These are phyloP conservation scores for Malurus elegans DNA, from an alignment of 2,113 vertebrate species.

Conservation along the genomic window DNA sequence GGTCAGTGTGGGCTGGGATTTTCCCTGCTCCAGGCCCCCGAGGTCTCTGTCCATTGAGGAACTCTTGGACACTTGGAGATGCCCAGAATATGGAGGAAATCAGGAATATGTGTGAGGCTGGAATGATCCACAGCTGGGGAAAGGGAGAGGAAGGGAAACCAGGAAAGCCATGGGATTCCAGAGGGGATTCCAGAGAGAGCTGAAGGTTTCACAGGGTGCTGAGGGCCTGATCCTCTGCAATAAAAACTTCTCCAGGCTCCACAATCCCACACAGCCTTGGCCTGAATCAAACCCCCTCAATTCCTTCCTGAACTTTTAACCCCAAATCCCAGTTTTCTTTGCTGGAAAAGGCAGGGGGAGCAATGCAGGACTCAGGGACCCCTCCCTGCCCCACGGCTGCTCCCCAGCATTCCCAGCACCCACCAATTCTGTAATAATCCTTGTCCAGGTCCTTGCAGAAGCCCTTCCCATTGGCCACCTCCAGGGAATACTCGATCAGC, in stretches of 20 bases:
- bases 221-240: neutral
- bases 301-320: neutral
- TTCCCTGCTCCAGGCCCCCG: rapidly evolving
- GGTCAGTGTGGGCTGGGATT: neutral
- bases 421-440: constrained; percentile 68
- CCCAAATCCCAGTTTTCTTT: neutral
- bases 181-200: neutral
- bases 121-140: neutral
- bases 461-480: constrained; percentile 61
- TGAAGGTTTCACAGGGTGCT: neutral
- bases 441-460: constrained; percentile 59
- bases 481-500: constrained; percentile 71
- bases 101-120: neutral
- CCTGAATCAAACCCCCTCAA: neutral
- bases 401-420: neutral
- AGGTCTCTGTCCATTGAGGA: neutral
- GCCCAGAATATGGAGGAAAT: neutral
- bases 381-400: neutral
- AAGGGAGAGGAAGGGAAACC: neutral
- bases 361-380: neutral
- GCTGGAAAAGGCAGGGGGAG: neutral
- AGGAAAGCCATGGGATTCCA: neutral
- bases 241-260: neutral
- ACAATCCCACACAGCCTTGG: neutral
- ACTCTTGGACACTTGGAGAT: neutral